Evolutionary conservation across 2,113 vertebrate species (phyloP).

Genomic region (Ceratotherium simum): DNA sequence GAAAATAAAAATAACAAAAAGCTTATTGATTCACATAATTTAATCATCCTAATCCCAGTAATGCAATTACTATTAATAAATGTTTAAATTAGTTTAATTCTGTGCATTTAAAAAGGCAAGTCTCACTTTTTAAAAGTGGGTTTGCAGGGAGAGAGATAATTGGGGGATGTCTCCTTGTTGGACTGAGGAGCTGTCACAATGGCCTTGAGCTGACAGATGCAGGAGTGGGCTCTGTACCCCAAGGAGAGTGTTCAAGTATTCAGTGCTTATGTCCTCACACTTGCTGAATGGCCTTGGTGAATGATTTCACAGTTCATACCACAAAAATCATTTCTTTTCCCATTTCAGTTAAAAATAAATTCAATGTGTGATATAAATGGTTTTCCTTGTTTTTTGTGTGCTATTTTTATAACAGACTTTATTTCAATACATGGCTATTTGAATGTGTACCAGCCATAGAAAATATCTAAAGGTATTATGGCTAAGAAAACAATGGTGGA

Average conservation of each 20-base stretch:
- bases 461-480: not conserved
- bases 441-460: not conserved
- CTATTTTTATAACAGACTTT: slow-evolving; percentile 40
- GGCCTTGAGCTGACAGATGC: not conserved
- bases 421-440: not conserved
- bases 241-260: not conserved
- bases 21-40: slow-evolving; percentile 35
- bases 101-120: not conserved
- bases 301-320: slow-evolving; percentile 17
- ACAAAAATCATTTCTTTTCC: slow-evolving; percentile 41
- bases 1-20: slow-evolving; percentile 17
- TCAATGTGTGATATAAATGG: slow-evolving; percentile 50
- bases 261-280: not conserved
- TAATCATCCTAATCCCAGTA: slow-evolving; percentile 55
- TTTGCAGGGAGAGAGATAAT: not conserved
- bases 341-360: slow-evolving; percentile 56
- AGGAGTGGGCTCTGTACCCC: not conserved
- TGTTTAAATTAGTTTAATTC: slow-evolving; percentile 45
- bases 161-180: not conserved
- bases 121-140: not conserved
- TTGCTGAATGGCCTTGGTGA: not conserved
- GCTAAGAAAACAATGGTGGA: not conserved
- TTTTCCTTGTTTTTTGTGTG: slow-evolving; percentile 29
- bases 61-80: slow-evolving; percentile 32
- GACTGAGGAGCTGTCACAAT: not conserved